These are phyloP conservation scores for Patiria miniata DNA, from an alignment of 35 echinoderm and acorn worm species.

Conservation along the genomic window DNA sequence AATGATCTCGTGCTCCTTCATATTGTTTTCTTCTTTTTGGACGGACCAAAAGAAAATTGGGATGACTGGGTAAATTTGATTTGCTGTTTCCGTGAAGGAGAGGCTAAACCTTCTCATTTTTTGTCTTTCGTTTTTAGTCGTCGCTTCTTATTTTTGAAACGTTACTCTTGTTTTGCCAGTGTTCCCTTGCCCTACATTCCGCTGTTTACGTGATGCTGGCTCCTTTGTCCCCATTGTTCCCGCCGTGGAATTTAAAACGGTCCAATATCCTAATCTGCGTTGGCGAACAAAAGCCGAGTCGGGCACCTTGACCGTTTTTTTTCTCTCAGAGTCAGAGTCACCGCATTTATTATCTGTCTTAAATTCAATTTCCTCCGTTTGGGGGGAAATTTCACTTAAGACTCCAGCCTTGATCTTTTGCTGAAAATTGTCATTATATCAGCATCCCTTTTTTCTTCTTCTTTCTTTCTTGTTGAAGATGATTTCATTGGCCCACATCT, in stretches of 20 bases:
- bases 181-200: not conserved
- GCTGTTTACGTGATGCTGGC: not conserved
- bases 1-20: no score
- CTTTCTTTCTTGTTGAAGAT: no score
- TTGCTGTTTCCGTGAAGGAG: not conserved
- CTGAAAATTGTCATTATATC: no score
- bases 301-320: no score
- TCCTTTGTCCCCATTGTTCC: not conserved
- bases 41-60: no score
- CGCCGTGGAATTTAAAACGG: not conserved
- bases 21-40: no score
- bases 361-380: slow-evolving; percentile 2
- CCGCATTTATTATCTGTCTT: no score
- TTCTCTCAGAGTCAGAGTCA: no score
- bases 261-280: not conserved
- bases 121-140: not conserved
- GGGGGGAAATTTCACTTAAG: no score
- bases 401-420: not conserved
- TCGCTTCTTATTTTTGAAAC: not conserved
- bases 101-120: not conserved
- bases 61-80: slow-evolving; percentile 1
- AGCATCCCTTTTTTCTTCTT: no score
- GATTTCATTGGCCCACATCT: no score
- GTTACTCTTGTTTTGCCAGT: not conserved
- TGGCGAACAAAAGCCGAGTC: not conserved